Percentiles rank a stretch among this genome's conserved stretches.
phyloP scores from a whole-genome alignment of 2,113 vertebrate species.

The Acinonyx jubatus region DNA sequence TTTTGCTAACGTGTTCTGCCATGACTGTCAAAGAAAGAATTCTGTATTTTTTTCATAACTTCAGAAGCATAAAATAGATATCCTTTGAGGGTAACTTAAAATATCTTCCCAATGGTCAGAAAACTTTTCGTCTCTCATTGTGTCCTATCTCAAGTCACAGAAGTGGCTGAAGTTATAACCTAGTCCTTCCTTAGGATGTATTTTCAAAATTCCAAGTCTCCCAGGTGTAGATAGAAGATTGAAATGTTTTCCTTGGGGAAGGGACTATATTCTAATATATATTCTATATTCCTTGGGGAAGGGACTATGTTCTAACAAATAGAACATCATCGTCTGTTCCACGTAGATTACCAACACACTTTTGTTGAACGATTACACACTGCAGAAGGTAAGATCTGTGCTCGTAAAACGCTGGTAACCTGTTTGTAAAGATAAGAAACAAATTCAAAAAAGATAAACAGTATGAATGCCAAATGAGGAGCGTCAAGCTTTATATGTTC shows the following conservation, averaged over 20 bases:
- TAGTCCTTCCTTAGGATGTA: background rate
- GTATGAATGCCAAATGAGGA: background rate
- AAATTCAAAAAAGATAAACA: background rate
- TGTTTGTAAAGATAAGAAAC: background rate
- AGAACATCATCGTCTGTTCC: background rate
- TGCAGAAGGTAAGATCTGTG: background rate
- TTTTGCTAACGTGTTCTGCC: background rate
- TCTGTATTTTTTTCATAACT: background rate
- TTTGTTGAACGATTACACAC: background rate
- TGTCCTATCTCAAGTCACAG: background rate
- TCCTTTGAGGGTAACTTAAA: background rate
- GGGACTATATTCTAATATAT: background rate
- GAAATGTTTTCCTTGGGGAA: background rate
- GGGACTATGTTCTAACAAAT: background rate
- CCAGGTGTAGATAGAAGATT: background rate
- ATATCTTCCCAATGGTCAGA: background rate
- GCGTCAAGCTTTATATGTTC: background rate
- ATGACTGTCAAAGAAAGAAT: background rate
- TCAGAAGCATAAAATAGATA: background rate
- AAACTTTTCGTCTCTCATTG: background rate
- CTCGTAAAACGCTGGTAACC: background rate
- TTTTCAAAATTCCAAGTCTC: background rate
- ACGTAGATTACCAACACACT: background rate
- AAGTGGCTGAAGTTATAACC: background rate
- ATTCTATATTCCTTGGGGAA: background rate